These are phyloP conservation scores for Coelopa pilipes DNA, from an alignment of 2,888 invertebrate genomes.

Conservation along the genomic window DNA sequence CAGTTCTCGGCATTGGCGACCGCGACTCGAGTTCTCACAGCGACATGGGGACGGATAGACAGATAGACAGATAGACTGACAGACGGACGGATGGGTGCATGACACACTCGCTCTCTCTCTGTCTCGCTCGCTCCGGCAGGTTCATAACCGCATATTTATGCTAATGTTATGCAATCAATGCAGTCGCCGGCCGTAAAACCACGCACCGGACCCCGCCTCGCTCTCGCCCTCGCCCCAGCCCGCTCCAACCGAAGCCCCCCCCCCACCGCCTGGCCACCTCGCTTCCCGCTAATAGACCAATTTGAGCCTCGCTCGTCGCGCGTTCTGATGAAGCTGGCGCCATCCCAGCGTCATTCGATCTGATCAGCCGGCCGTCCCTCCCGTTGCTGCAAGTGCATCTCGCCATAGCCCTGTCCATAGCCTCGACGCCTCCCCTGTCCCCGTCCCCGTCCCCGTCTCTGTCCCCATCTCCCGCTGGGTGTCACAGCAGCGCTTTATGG, in stretches of 20 bases:
- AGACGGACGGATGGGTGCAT: not conserved
- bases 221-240: not conserved
- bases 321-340: constrained; percentile 53
- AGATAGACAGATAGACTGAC: not conserved
- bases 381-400: too few relatives aligned
- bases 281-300: constrained; percentile 42
- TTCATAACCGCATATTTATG: constrained; percentile 61
- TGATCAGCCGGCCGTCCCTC: not conserved
- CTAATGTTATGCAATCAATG: constrained; percentile 62
- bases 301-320: constrained; percentile 33
- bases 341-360: constrained; percentile 40
- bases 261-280: not conserved
- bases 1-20: too few relatives aligned
- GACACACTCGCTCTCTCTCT: not conserved
- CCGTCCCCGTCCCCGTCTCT: too few relatives aligned
- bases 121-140: not conserved
- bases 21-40: too few relatives aligned
- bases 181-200: constrained; percentile 50
- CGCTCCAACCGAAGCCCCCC: too few relatives aligned
- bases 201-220: not conserved
- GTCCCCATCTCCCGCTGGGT: too few relatives aligned
- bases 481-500: not conserved
- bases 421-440: too few relatives aligned
- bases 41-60: not conserved
- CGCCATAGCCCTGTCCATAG: too few relatives aligned